Conservation (phyloP, 2,888 invertebrate species). For the Dolomedes plantarius region DNA sequence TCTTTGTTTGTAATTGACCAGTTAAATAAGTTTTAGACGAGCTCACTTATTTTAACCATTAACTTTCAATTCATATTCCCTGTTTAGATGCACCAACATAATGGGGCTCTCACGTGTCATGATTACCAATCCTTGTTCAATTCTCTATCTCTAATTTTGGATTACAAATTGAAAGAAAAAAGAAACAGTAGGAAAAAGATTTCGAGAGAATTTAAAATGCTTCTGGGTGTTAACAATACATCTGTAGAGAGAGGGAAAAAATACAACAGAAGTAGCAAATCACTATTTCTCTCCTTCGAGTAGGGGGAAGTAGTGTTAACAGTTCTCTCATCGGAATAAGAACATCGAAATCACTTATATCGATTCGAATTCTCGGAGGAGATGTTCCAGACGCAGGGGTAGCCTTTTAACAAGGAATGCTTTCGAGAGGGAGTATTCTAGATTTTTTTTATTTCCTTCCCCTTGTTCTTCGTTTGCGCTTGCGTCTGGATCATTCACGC, state of each 20-base stretch:
- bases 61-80: too few relatives aligned
- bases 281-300: conserved; percentile 48
- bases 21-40: too few relatives aligned
- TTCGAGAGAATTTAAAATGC: conserved; percentile 50
- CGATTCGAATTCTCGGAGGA: conserved; percentile 57
- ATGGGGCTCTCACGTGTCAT: too few relatives aligned
- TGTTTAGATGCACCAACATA: too few relatives aligned
- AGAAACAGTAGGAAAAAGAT: too few relatives aligned
- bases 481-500: neutral
- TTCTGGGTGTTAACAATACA: conserved; percentile 52
- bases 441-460: neutral
- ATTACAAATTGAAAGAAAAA: too few relatives aligned
- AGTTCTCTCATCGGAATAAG: conserved; percentile 63
- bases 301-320: conserved; percentile 38
- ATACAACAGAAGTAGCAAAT: conserved; percentile 33
- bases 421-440: neutral
- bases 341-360: conserved; percentile 69
- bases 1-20: too few relatives aligned
- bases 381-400: conserved; percentile 53
- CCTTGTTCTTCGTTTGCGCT: neutral
- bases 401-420: conserved; percentile 22
- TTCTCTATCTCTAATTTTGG: too few relatives aligned
- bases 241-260: conserved; percentile 15
- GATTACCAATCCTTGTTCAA: too few relatives aligned
- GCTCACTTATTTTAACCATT: too few relatives aligned